Base-by-base conservation (phyloP, 2,797 vertebrate species). In the Sebastes reedi region DNA sequence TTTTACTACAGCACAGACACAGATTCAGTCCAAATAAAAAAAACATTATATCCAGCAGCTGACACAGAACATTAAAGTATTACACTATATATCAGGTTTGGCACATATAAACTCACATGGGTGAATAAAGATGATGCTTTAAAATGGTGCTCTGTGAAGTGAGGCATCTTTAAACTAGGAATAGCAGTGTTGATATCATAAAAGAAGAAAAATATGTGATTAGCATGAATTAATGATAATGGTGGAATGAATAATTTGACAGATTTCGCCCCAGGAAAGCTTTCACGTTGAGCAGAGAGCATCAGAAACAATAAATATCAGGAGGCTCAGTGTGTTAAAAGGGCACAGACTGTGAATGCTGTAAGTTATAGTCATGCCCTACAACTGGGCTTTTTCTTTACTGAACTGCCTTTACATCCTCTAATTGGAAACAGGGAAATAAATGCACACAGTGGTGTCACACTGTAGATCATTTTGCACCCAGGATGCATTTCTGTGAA, bases 241-340 rank as follows among this genome's bases (percentile, higher is more conserved):
- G 13, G 59, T 67, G 50, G 60, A 55, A 85, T 88, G 72, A 89
- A 83, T 91, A 72, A 89, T 88, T 81, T 87, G 85, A 82, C 79
- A 86, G 67, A 4, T 83, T 87, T 86, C 54, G 72, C 85, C 62
- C 9, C 4, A 67, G 81, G 86, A 84, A 90, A 61, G 67, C 75
- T 70, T 62, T 72, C 34, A 85, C 58, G 72, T 39, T 59, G 67
- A 79, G 24, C 24, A 67, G 55, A 77, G 66, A 29, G 50, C 75
- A 83, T 77, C 59, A 81, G 62, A 69, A 30, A 70, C 82, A 84
- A 78, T 75, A 75, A 88, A 81, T 30, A 84, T 65, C n/a, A 42
- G 62, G 20, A 67, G 8, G 20, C 22, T 75, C 25, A 18, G 36
- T 65, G 4, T 84, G 64, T 83, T 62, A 86, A 89, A 87, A 76